These are phyloP conservation scores for Enteromius mattozi DNA, from an alignment of 2,797 vertebrate genomes.

Conservation along the genomic window DNA sequence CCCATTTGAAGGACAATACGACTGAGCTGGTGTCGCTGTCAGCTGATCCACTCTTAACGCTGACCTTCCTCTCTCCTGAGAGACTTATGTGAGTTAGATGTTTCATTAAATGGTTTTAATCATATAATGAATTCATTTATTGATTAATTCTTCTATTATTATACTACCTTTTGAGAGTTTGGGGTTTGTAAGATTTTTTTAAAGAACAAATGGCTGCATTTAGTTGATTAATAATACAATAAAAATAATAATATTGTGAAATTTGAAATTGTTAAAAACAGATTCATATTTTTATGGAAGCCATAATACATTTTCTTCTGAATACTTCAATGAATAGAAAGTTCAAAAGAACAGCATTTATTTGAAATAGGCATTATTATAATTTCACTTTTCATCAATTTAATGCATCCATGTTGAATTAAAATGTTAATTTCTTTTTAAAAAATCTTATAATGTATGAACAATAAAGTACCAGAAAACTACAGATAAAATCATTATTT, in stretches of 20 bases:
- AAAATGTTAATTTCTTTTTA: background rate
- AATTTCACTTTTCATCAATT: background rate
- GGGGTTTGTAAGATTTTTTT: background rate
- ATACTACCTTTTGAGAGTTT: background rate
- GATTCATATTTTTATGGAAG: background rate
- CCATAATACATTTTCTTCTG: background rate
- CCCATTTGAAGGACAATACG: slow-evolving; percentile 77
- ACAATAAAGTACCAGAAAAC: background rate
- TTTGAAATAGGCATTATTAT: background rate
- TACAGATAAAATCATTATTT: background rate
- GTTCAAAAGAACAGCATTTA: background rate
- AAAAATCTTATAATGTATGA: background rate
- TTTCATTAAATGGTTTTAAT: background rate
- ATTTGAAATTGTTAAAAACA: background rate
- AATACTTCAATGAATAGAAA: background rate
- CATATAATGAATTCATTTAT: background rate
- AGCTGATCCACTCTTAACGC: slow-evolving; percentile 51
- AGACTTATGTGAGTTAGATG: slow-evolving; percentile 79
- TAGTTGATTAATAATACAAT: background rate
- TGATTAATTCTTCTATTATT: background rate
- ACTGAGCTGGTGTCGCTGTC: slow-evolving; percentile 61
- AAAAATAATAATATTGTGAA: background rate
- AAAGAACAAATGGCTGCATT: background rate
- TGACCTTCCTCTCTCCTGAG: slow-evolving; percentile 78
- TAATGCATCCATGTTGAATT: background rate